Conservation (phyloP, 92 coral and sea anemone genomes). For the Actinostola sp. region DNA sequence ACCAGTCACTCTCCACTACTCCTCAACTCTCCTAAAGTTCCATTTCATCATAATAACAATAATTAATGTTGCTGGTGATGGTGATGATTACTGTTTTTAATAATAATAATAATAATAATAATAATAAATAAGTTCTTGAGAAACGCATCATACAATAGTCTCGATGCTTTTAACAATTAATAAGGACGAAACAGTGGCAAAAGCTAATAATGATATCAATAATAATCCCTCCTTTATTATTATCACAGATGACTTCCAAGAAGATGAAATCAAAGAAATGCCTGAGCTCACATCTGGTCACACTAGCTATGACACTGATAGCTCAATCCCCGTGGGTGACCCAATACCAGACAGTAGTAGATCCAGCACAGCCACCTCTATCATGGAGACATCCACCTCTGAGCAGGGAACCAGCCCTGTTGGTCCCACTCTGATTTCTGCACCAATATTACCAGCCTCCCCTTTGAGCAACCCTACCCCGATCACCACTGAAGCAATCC, state of each 20-base stretch:
- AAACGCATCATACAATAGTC: no score
- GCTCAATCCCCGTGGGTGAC: slow-evolving; percentile 54
- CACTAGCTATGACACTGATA: slow-evolving; percentile 27
- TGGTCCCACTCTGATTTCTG: slow-evolving; percentile 5
- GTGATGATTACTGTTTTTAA: no score
- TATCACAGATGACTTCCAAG: slow-evolving; percentile 37
- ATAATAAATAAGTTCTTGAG: no score
- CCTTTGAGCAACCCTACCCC: background rate
- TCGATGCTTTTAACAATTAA: no score
- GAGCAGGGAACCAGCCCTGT: slow-evolving; percentile 16
- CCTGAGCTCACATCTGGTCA: slow-evolving; percentile 34
- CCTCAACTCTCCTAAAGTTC: background rate
- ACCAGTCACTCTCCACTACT: background rate
- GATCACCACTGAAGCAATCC: background rate
- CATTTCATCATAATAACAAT: background rate
- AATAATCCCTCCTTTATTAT: background rate
- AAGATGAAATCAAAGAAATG: slow-evolving; percentile 20
- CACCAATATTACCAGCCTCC: background rate
- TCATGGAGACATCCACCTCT: slow-evolving; percentile 17
- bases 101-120: no score
- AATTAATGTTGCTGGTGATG: no score
- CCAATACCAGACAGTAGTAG: slow-evolving; percentile 70
- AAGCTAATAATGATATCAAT: no score
- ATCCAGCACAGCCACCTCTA: slow-evolving; percentile 64
- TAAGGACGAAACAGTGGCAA: no score